Base-by-base conservation (phyloP, 2,888 invertebrate species). In the Stenolophus ochropezus region DNA sequence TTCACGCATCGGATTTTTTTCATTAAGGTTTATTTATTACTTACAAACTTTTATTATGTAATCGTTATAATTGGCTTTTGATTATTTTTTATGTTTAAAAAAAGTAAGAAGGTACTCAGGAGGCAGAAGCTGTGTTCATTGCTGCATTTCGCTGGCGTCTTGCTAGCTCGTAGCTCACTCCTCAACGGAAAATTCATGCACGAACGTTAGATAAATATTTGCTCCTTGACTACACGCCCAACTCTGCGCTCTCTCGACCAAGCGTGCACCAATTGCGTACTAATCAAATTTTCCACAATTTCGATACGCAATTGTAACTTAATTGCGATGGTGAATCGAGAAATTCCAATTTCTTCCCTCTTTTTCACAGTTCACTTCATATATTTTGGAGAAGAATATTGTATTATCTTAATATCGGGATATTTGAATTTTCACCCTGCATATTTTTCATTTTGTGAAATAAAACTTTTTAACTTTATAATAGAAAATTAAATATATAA, bases 171-270 rank as follows among this genome's bases (percentile, higher is more conserved):
- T 11, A 42, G 6, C 11, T 42, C 4, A 6, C 2, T 42, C 21
- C 1, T 73, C 21, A 49, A n/a, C 23, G 74, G 74, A 53, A 74
- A 74, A 74, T 74, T 74, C 74, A 74, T 74, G 74, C 74, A 74
- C 74, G 74, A 53, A 74, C 74, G 25, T 53, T 74, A 74, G 74
- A 74, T 74, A 74, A 74, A 74, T 74, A 74, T 74, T 74, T 53
- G 74, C 74, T 2, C 74, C 53, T 51, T 4, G 33, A 21, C 56
- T 56, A 18, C 21, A 16, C 21, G 6, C 16, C 20, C 21, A 23
- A 56, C 21, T 20, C 20, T 8, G 8, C 21, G 56, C 56, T 1
- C 20, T 8, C 6, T 4, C 21, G 23, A 1, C 11, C 5, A 65
- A 65, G 33, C 65, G 65, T 11, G 33, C 61, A 4, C 25, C 61